Evolutionary conservation across 2,888 invertebrate genomes (phyloP), one percentile per base, ranked within the genome.

Genomic region (Diplazon laetatorius): DNA sequence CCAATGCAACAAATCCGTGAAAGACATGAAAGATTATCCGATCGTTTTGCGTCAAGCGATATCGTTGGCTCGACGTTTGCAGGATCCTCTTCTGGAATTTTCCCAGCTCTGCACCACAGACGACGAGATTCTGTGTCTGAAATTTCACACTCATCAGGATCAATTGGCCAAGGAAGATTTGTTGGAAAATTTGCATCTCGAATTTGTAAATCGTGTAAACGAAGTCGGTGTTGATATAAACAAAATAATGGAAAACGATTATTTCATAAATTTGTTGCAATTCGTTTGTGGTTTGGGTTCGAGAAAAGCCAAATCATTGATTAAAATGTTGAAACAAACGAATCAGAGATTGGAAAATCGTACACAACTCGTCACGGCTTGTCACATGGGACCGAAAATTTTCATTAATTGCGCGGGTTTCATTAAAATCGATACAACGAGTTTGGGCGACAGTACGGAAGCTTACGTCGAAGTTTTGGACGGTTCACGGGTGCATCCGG

Each of bases 401-500:
- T 99, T 99, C 89, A 97, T 99, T 84, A 99, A 99, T 90, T 98
- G 98, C 92, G 98, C 98, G 10, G 99, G 99, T 37, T 99, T 99
- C 90, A 97, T 99, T 71, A 98, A 97, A 92, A 98, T 99, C 82
- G 98, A 99, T 88, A 98, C 98, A 0, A 96, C 95, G 87, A 96
- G 97, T 77, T 92, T 98, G 52, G 97, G 97, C 12, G 97, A 98
- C 86, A 93, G 96, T 87, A 97, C 97, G 0, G 97, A 98, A 87
- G 96, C 97, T 0, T 98, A 97, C 87, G 96, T 98, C 3, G 96
- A 98, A 92, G 97, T 98, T 8, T 92, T 99, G 68, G 99, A 99
- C 89, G 98, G 98, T 0, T 97, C 98, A 0, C 93, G 99, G 85
- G 98, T 99, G 0, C 99, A 99, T 92, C 99, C 98, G 0, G 99